These are phyloP conservation scores for Cynopterus brachyotis DNA, from an alignment of 2,113 vertebrate species.

Conservation along the genomic window DNA sequence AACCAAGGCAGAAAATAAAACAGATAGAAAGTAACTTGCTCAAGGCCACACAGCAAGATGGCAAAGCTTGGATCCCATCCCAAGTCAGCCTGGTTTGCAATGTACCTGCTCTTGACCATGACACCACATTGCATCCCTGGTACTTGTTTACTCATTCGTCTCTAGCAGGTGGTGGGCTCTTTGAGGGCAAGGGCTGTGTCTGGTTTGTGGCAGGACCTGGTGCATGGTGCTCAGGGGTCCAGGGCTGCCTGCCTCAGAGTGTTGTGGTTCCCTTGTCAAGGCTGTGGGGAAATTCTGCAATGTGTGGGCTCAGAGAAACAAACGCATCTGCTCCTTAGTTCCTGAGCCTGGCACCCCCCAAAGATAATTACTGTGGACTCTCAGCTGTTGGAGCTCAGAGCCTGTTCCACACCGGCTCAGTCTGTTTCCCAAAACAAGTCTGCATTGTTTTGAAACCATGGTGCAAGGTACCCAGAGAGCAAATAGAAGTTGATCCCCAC, in stretches of 20 bases:
- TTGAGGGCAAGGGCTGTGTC: not conserved
- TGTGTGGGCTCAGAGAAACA: slow-evolving; percentile 8
- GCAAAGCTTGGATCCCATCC: not conserved
- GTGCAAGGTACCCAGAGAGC: slow-evolving; percentile 54
- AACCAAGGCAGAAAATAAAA: not conserved
- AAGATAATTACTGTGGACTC: slow-evolving; percentile 36
- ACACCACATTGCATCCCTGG: not conserved
- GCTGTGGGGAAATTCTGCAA: not conserved
- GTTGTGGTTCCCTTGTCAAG: not conserved
- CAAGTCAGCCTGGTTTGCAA: not conserved
- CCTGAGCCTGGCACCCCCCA: slow-evolving; percentile 45
- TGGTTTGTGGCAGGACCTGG: not conserved
- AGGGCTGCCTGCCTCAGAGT: not conserved
- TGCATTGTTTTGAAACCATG: slow-evolving; percentile 76
- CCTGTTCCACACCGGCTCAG: slow-evolving; percentile 42
- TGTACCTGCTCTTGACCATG: not conserved
- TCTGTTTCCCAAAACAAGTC: slow-evolving; percentile 67
- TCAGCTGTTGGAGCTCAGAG: slow-evolving; percentile 67
- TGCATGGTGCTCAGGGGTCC: not conserved
- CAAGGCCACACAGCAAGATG: not conserved
- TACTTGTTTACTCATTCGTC: not conserved
- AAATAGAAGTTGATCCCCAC: slow-evolving; percentile 72
- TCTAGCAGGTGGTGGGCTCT: not conserved
- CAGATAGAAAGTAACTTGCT: not conserved
- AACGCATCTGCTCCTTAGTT: slow-evolving; percentile 60